Evolutionary conservation across 2,113 vertebrate genomes (phyloP), one percentile per base, ranked within the genome.

Genomic region (Leuciscus idus): DNA sequence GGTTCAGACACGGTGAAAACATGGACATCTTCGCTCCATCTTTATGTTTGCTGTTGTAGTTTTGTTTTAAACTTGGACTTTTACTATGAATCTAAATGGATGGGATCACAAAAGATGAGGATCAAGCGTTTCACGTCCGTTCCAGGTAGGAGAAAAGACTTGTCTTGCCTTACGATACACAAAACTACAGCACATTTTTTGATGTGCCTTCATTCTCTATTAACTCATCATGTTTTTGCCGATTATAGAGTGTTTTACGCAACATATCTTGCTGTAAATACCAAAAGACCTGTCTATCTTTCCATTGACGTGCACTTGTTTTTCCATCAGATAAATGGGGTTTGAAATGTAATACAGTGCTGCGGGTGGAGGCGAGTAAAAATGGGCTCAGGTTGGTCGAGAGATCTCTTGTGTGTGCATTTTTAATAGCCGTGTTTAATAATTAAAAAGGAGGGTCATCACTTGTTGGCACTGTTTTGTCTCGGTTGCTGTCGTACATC

Each of bases 401-500:
- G 21, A 48, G 28, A 75, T 73, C 74, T 85, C 70, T 26, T 30
- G 80, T 19, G 4, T 82, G 78, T 94, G 73, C 93, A 94, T 93
- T 87, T 92, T 94, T 93, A 66, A 94, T 92, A 79, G 19, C 17
- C 46, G 1, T 43, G 81, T 75, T 86, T 68, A 92, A 92, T 89
- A 43, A 86, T 85, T 85, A 77, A 85, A 86, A 75, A 79, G 75
- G 82, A 59, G 73, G 66, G 30, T 50, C 48, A 50, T 48, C 77
- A 75, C 28, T 39, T 50, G 55, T 87, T 74, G 86, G 50, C 36
- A 84, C 66, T 52, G 72, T 87, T 68, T 30, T 81, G 46, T 66
- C 43, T 78, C 23, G 13, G 12, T 78, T 72, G 26, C 12, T 81
- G 26, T 30, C 21, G 70, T 48, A 28, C 73, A 61, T 84, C 75